A percentile compares a stretch with the other conserved stretches of the same genome.
These are phyloP conservation scores for Mormoops blainvillei DNA, from an alignment of 2,113 vertebrate genomes.

Conservation along the genomic window DNA sequence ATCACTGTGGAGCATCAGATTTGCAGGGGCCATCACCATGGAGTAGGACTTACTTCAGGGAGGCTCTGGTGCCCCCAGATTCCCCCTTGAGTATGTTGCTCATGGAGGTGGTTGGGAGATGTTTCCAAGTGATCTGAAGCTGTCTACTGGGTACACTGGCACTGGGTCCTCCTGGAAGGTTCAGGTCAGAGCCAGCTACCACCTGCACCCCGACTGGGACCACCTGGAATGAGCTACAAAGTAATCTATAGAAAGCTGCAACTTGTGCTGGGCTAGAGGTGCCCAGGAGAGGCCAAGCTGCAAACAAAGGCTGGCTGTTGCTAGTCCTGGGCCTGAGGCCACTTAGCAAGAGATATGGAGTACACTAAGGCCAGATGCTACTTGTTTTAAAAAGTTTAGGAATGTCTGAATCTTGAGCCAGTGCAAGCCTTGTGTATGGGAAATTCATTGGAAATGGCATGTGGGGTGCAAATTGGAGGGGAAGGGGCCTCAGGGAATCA, in stretches of 20 bases:
- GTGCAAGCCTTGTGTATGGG: too few species aligned
- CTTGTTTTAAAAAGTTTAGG: too few species aligned
- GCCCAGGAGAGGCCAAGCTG: neutral
- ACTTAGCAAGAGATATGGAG: too few species aligned
- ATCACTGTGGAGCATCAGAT: neutral
- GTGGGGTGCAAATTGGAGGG: too few species aligned
- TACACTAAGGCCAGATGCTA: too few species aligned
- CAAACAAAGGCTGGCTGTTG: neutral
- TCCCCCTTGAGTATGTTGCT: neutral
- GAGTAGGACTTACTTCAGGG: neutral
- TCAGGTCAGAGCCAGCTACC: neutral
- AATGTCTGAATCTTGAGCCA: too few species aligned
- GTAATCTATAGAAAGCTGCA: neutral
- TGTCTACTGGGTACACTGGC: neutral
- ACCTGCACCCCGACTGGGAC: neutral
- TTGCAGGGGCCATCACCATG: neutral
- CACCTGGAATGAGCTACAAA: neutral
- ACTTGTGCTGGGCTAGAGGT: neutral
- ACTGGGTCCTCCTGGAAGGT: neutral
- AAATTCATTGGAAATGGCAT: too few species aligned
- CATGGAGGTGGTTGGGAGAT: neutral
- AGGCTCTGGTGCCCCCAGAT: neutral
- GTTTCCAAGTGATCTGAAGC: neutral
- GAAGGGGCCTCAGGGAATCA: too few species aligned
- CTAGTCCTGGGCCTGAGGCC: too few species aligned